Conservation (phyloP, 2,797 vertebrate species). For the Salmo trutta region DNA sequence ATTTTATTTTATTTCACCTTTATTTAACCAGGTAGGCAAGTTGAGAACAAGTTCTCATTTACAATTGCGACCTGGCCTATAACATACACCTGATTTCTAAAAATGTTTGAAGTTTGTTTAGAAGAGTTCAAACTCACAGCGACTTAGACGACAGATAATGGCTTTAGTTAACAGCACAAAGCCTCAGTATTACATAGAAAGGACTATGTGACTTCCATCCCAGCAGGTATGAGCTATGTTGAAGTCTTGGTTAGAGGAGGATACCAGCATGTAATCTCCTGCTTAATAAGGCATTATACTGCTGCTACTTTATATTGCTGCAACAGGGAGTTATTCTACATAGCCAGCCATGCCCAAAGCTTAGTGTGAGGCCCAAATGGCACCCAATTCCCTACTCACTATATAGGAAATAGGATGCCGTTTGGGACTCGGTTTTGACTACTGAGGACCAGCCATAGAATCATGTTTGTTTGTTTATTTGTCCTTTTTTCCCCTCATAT, state of each 20-base stretch:
- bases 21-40: too few relatives aligned
- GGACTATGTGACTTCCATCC: neutral
- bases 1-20: too few relatives aligned
- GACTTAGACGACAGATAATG: neutral
- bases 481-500: slow-evolving; percentile 49
- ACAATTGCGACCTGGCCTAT: too few relatives aligned
- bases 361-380: neutral
- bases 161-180: neutral
- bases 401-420: neutral
- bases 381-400: neutral
- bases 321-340: slow-evolving; percentile 29
- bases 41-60: too few relatives aligned
- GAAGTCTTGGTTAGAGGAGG: neutral
- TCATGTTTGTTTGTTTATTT: slow-evolving; percentile 45
- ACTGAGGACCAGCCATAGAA: slow-evolving; percentile 12
- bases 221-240: neutral
- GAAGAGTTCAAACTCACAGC: neutral
- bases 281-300: slow-evolving; percentile 31
- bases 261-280: neutral
- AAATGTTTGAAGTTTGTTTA: neutral
- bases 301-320: neutral
- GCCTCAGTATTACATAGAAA: neutral
- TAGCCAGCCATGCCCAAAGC: slow-evolving; percentile 23
- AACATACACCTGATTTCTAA: neutral
- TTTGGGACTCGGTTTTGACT: neutral